Conservation (phyloP, 2,797 vertebrate genomes). For the Limosa lapponica region DNA sequence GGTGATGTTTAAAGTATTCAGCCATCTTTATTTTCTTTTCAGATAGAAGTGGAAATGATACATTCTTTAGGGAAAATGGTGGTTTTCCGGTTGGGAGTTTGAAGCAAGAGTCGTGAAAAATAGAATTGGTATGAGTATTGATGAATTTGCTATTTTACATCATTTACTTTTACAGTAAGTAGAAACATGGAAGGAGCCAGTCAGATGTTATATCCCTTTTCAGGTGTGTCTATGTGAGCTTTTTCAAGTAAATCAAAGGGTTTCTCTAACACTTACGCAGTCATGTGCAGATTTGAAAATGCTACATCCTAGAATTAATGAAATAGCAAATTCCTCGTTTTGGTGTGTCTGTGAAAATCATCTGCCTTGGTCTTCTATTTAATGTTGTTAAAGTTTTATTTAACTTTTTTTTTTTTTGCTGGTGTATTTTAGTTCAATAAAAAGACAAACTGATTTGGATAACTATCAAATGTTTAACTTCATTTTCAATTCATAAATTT, state of each 20-base stretch:
- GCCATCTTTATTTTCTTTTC: neutral
- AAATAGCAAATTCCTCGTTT: neutral
- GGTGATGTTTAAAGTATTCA: neutral
- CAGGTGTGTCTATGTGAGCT: neutral
- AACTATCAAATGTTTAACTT: neutral
- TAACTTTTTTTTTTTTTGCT: neutral
- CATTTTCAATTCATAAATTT: neutral
- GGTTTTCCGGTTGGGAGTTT: neutral
- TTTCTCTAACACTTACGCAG: neutral
- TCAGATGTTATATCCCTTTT: neutral
- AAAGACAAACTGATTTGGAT: neutral
- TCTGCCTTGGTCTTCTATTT: neutral
- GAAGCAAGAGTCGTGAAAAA: neutral
- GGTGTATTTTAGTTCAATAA: neutral
- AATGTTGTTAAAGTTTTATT: neutral
- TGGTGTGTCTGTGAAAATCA: neutral
- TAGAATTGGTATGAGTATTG: neutral
- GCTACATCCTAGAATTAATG: neutral
- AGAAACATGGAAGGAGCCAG: neutral
- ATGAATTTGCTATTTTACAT: neutral
- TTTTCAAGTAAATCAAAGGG: neutral
- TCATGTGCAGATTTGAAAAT: neutral
- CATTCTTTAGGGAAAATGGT: neutral
- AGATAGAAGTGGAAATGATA: neutral
- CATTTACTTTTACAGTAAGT: neutral